phyloP scores from a whole-genome alignment of 2,888 invertebrate genomes.

The Pristionchus japonicus region DNA sequence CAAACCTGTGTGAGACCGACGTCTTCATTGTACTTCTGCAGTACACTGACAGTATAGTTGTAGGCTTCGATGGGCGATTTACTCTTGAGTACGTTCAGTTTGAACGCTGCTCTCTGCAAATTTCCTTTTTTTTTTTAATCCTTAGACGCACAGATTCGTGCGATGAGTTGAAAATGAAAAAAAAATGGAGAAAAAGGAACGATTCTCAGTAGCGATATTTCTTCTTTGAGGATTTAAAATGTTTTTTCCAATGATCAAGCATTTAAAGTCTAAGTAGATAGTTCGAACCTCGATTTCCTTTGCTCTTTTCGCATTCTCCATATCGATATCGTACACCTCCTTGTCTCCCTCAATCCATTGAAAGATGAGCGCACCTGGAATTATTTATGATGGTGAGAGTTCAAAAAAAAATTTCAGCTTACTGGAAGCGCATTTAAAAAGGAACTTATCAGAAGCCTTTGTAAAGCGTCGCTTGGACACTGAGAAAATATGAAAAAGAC shows the following conservation, averaged over 20 bases:
- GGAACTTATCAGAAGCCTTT: too few species aligned
- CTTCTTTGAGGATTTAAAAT: too few species aligned
- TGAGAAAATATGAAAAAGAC: too few species aligned
- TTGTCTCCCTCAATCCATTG: constrained; percentile 68
- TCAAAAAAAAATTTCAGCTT: not conserved
- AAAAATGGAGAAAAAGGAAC: not conserved
- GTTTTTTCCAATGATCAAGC: too few species aligned
- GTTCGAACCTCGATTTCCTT: constrained; percentile 62
- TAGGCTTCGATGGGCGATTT: constrained; percentile 67
- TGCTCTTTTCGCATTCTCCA: constrained; percentile 62
- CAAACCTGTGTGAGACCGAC: too few species aligned
- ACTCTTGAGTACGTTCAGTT: constrained; percentile 65
- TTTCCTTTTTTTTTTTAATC: too few species aligned
- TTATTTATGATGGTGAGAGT: not conserved
- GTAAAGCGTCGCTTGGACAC: too few species aligned
- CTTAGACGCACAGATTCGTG: too few species aligned
- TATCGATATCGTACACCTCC: constrained; percentile 63
- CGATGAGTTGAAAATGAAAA: too few species aligned
- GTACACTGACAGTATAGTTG: constrained; percentile 67
- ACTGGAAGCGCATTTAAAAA: not conserved
- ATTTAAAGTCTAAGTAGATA: too few species aligned
- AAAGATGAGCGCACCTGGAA: constrained; percentile 53
- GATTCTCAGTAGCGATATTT: too few species aligned
- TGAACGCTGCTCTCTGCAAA: constrained; percentile 67
- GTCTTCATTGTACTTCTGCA: constrained; percentile 63